These are phyloP conservation scores for Lepisosteus oculatus DNA, from an alignment of 2,113 vertebrate species.

Conservation along the genomic window DNA sequence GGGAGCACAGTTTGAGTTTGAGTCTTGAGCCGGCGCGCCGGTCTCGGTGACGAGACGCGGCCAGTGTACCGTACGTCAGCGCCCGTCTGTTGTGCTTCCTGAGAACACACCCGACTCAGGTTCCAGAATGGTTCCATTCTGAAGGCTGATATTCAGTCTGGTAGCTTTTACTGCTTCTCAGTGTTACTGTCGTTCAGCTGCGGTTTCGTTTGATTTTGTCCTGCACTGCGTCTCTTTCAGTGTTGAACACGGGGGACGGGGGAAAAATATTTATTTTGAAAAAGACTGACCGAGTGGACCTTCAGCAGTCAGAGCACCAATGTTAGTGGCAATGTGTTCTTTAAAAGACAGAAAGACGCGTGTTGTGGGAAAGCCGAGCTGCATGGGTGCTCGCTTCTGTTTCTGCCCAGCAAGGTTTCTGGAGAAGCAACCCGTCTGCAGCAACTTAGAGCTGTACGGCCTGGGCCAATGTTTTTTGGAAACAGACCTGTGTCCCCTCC, in stretches of 20 bases:
- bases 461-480: conserved; percentile 23
- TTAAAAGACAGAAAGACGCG: too few relatives aligned
- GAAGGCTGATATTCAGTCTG: neutral
- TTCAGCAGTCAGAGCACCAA: too few relatives aligned
- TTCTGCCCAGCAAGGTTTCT: conserved; percentile 35
- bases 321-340: too few relatives aligned
- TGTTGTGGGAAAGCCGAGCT: too few relatives aligned
- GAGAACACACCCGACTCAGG: conserved; percentile 22
- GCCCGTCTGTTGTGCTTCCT: neutral
- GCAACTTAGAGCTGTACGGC: neutral
- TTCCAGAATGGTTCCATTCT: conserved; percentile 21
- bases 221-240: neutral
- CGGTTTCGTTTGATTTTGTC: conserved; percentile 9
- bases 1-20: too few relatives aligned
- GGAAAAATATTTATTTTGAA: too few relatives aligned
- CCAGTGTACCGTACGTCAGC: neutral
- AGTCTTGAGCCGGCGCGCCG: too few relatives aligned
- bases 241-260: too few relatives aligned
- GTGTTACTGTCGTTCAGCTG: conserved; percentile 18
- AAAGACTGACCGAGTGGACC: too few relatives aligned
- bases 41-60: too few relatives aligned
- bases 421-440: neutral
- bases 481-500: conserved; percentile 24
- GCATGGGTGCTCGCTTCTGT: neutral
- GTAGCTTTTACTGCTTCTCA: neutral